phyloP scores from a whole-genome alignment of 2,888 invertebrate species.

The Oscheius sp. region DNA sequence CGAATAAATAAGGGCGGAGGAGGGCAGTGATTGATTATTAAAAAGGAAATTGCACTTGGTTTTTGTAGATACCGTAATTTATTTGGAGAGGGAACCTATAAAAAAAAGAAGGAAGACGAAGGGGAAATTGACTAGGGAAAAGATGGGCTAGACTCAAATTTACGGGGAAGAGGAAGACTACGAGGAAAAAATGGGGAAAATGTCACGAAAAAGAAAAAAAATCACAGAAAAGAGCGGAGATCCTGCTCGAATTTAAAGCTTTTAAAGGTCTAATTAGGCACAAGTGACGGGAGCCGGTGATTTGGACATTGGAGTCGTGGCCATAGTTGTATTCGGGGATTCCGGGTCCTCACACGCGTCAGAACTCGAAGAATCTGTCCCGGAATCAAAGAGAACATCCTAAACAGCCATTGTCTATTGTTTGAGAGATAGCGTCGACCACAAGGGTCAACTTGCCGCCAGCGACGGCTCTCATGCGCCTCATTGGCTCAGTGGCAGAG shows the following conservation, averaged over 20 bases:
- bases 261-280: neutral
- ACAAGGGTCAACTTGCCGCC: neutral
- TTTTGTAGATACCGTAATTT: slow-evolving; percentile 7
- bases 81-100: neutral
- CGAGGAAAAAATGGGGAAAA: neutral
- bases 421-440: neutral
- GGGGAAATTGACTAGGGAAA: neutral
- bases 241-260: slow-evolving; percentile 28
- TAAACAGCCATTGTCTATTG: neutral
- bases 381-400: slow-evolving; percentile 39
- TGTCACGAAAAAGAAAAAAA: neutral
- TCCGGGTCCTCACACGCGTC: slow-evolving; percentile 39
- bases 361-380: slow-evolving; percentile 34
- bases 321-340: slow-evolving; percentile 5
- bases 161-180: neutral
- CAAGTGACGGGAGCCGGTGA: slow-evolving; percentile 27
- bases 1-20: slow-evolving; percentile 20
- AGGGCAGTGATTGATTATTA: slow-evolving; percentile 10
- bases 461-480: slow-evolving; percentile 22
- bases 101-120: neutral
- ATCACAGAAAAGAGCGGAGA: slow-evolving; percentile 27
- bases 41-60: slow-evolving; percentile 23
- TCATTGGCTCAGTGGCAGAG: slow-evolving; percentile 69
- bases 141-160: neutral
- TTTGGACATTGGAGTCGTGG: neutral